These are phyloP conservation scores for Mastacembelus armatus DNA, from an alignment of 2,797 vertebrate species.

Conservation along the genomic window DNA sequence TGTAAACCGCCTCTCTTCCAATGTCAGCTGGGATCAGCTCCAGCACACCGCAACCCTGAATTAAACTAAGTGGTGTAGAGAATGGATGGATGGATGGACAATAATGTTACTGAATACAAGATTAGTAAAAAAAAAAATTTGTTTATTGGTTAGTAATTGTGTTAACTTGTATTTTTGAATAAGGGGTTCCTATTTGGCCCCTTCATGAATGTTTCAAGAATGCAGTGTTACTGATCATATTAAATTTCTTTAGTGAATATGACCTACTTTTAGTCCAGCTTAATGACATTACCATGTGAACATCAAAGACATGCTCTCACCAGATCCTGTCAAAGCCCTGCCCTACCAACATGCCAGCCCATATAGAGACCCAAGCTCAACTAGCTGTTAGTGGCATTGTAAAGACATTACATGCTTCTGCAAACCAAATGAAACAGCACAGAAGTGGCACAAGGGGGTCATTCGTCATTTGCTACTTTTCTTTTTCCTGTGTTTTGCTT, in stretches of 20 bases:
- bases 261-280: slow-evolving; percentile 69
- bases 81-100: too few species aligned
- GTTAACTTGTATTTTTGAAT: slow-evolving; percentile 5
- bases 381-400: slow-evolving; percentile 56
- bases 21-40: too few species aligned
- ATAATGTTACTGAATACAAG: neutral
- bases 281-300: slow-evolving; percentile 73
- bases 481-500: slow-evolving; percentile 62
- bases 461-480: slow-evolving; percentile 50
- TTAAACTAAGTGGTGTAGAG: too few species aligned
- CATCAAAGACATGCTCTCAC: slow-evolving; percentile 57
- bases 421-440: slow-evolving; percentile 63
- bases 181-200: neutral
- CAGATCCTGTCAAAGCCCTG: slow-evolving; percentile 57
- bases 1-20: too few species aligned
- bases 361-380: slow-evolving; percentile 41
- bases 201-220: slow-evolving; percentile 6
- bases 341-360: slow-evolving; percentile 58
- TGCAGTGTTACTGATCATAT: slow-evolving; percentile 32
- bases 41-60: too few species aligned
- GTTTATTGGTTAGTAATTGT: slow-evolving; percentile 10
- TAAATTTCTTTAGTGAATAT: slow-evolving; percentile 50
- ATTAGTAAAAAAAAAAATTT: slow-evolving; percentile 4
- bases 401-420: slow-evolving; percentile 77
- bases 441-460: slow-evolving; percentile 53